Base-by-base conservation (phyloP, 2,888 invertebrate species). In the Hololepta plana region DNA sequence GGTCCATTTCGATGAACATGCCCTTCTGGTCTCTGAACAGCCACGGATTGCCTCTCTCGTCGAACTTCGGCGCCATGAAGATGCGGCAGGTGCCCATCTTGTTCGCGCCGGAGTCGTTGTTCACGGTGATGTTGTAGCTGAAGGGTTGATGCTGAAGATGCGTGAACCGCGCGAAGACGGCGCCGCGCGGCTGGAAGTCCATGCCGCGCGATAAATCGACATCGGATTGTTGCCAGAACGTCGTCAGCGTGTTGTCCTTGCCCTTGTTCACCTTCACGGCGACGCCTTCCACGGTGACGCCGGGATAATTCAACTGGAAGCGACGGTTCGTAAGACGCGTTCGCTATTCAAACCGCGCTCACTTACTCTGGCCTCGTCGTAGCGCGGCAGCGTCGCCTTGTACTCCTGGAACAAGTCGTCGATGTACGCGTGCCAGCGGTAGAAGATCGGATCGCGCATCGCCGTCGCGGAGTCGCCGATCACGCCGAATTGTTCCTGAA, bases 381-480 rank as follows among this genome's bases (percentile, higher is more conserved):
- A 85, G 3, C 72, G 60, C 0, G 71, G 57, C 13, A 85, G 55
- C 8, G 69, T 70, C 32, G 59, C 58, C 53, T 85, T 85, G 53
- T 73, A 72, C 35, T 70, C 62, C 38, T 68, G 64, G 62, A 84
- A 84, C 15, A 85, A 55, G 38, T 79, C 72, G 41, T 85, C 79
- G 12, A 84, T 59, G 46, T 69, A 75, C 0, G 74, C 64, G 44
- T 87, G 85, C 79, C 77, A 84, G 45, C 79, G 70, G 57, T 84
- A 85, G 60, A 85, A 85, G 10, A 76, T 55, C 0, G 85, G 84
- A 53, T 87, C 87, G 2, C 85, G 61, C 82, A 85, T 84, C 1
- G 84, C 79, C 0, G 82, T 82, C 0, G 80, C 67, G 0, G 77
- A 68, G 44, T 84, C 84, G 0, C 81, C 82, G 67, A 85, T 84